Evolutionary conservation across 2,888 invertebrate genomes (phyloP).

Genomic region (Tyria jacobaeae): DNA sequence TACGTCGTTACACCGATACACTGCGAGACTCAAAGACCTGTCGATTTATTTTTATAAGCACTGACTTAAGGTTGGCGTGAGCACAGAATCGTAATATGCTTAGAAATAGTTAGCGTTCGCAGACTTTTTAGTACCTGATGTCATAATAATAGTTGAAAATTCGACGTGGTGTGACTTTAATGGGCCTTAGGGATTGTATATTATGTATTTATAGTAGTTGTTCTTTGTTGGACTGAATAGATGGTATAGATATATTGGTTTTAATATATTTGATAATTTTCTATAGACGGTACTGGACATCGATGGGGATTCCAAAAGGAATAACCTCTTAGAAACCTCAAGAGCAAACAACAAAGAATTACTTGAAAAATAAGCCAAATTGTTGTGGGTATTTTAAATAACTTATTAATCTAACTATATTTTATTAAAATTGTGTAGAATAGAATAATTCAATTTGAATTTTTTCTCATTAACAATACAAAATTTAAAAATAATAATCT

Average conservation of each 20-base stretch:
- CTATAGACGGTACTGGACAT: background rate
- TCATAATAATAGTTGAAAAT: slow-evolving; percentile 32
- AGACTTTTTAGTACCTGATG: slow-evolving; percentile 35
- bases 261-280: background rate
- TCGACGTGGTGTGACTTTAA: slow-evolving; percentile 6
- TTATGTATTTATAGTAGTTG: slow-evolving; percentile 8
- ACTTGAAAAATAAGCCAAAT: too few relatives aligned
- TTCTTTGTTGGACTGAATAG: slow-evolving; percentile 9
- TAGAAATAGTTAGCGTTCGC: slow-evolving; percentile 28
- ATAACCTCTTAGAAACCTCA: too few relatives aligned
- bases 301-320: background rate
- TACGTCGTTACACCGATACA: slow-evolving; percentile 46
- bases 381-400: too few relatives aligned
- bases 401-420: too few relatives aligned
- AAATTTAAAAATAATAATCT: background rate
- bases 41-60: slow-evolving; percentile 56
- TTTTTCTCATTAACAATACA: too few relatives aligned
- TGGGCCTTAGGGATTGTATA: slow-evolving; percentile 2
- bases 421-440: too few relatives aligned
- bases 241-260: background rate
- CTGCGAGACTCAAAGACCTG: slow-evolving; percentile 44
- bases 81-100: slow-evolving; percentile 43
- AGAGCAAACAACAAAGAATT: too few relatives aligned
- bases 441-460: too few relatives aligned
- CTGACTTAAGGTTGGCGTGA: slow-evolving; percentile 41